These are phyloP conservation scores for Dendrolimus pini DNA, from an alignment of 2,888 invertebrate genomes.

Conservation along the genomic window DNA sequence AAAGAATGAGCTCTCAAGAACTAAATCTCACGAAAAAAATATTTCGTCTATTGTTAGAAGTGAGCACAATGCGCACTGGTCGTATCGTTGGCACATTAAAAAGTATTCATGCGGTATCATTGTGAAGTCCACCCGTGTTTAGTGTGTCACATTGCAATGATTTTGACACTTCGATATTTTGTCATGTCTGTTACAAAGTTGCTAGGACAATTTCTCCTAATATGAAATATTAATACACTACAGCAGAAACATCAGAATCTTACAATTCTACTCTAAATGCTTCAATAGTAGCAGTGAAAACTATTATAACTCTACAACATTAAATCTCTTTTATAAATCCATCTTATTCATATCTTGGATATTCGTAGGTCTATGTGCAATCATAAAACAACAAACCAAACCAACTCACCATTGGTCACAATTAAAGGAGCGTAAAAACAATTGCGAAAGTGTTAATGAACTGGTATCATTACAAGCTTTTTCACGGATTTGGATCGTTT, in stretches of 20 bases:
- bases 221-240: conserved; percentile 16
- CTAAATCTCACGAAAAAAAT: conserved; percentile 60
- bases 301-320: too few relatives aligned
- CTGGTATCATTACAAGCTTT: conserved; percentile 41
- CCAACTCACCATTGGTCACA: conserved; percentile 44
- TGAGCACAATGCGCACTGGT: conserved; percentile 61
- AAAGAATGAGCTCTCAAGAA: conserved; percentile 62
- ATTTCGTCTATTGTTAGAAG: conserved; percentile 46
- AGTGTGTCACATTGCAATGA: conserved; percentile 53
- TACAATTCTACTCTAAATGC: too few relatives aligned
- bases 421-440: conserved; percentile 61
- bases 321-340: too few relatives aligned
- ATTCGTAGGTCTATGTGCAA: not conserved
- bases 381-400: conserved; percentile 27
- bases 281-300: too few relatives aligned
- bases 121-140: conserved; percentile 48
- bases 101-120: conserved; percentile 74
- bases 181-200: conserved; percentile 44
- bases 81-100: conserved; percentile 75
- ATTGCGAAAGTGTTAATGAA: conserved; percentile 66
- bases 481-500: conserved; percentile 50
- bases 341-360: not conserved
- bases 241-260: conserved; percentile 10
- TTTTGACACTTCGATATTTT: conserved; percentile 66
- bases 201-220: conserved; percentile 23